A percentile compares a stretch with the other conserved stretches of the same genome.
phyloP scores from a whole-genome alignment of 2,888 invertebrate genomes.

The Drosophila bunnanda region DNA sequence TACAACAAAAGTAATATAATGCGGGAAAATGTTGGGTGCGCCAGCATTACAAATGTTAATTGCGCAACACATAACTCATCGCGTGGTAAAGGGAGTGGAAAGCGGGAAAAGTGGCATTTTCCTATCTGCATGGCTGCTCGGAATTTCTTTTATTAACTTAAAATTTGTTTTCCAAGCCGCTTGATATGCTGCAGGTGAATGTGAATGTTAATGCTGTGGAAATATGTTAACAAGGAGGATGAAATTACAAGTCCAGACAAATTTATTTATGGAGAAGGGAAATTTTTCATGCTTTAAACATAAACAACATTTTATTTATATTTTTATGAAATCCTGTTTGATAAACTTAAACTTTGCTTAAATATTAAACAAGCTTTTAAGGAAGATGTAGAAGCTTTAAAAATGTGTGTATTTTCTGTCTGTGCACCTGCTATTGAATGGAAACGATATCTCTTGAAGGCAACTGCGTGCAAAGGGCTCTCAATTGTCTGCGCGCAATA shows the following conservation, averaged over 20 bases:
- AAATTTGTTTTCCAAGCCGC: constrained; percentile 12
- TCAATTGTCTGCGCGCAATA: constrained; percentile 31
- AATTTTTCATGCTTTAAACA: background rate
- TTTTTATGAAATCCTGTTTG: background rate
- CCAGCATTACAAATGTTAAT: constrained; percentile 77
- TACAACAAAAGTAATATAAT: constrained; percentile 21
- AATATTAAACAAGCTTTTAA: background rate
- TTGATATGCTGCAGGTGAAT: background rate
- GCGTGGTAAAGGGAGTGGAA: constrained; percentile 3
- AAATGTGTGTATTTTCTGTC: background rate
- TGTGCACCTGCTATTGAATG: constrained; percentile 9
- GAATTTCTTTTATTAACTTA: constrained; percentile 13
- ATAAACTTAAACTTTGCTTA: background rate
- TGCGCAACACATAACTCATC: constrained; percentile 78
- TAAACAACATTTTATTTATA: too few relatives aligned
- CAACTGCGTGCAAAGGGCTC: constrained; percentile 8
- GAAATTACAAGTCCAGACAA: background rate
- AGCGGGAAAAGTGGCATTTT: constrained; percentile 6
- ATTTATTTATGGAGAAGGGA: background rate
- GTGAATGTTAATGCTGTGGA: background rate
- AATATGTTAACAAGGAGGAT: background rate
- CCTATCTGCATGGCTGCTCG: constrained; percentile 22
- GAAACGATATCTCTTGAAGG: constrained; percentile 5
- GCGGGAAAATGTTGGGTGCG: constrained; percentile 65
- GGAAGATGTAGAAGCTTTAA: too few relatives aligned